These are phyloP conservation scores for Imbricaverruca yamaguchii DNA, from an alignment of 2,888 invertebrate species.

Conservation along the genomic window DNA sequence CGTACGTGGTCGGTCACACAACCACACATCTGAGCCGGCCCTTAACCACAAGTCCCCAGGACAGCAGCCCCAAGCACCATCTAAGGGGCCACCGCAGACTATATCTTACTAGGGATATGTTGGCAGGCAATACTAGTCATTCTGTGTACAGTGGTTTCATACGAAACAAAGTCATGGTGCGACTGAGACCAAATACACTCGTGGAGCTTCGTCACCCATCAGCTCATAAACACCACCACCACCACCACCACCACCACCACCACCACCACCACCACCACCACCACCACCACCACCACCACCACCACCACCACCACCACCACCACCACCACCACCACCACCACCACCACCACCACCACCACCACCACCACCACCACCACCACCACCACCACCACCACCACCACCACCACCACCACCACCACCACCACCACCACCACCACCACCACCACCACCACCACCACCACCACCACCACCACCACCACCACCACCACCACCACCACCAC, in stretches of 20 bases:
- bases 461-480: constrained; percentile 4
- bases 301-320: not conserved
- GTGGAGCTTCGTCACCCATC: not conserved
- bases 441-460: constrained; percentile 2
- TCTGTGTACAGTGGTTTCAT: too few species aligned
- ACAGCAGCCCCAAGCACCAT: too few species aligned
- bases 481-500: constrained; percentile 6
- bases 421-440: not conserved
- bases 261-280: constrained; percentile 4
- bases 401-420: constrained; percentile 2
- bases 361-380: constrained; percentile 1
- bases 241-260: constrained; percentile 11
- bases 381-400: constrained; percentile 1
- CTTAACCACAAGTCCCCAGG: too few species aligned
- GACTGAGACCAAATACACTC: too few species aligned
- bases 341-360: not conserved
- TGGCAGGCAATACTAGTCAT: too few species aligned
- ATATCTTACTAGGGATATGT: too few species aligned
- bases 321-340: constrained; percentile 6
- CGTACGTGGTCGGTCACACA: too few species aligned
- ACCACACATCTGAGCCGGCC: too few species aligned
- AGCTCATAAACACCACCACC: not conserved
- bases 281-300: not conserved
- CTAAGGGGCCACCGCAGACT: too few species aligned
- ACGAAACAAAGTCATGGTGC: too few species aligned